Percentiles rank a stretch among this genome's conserved stretches.
These are phyloP conservation scores for Schizotus pectinicornis DNA, from an alignment of 2,888 invertebrate genomes.

Conservation along the genomic window DNA sequence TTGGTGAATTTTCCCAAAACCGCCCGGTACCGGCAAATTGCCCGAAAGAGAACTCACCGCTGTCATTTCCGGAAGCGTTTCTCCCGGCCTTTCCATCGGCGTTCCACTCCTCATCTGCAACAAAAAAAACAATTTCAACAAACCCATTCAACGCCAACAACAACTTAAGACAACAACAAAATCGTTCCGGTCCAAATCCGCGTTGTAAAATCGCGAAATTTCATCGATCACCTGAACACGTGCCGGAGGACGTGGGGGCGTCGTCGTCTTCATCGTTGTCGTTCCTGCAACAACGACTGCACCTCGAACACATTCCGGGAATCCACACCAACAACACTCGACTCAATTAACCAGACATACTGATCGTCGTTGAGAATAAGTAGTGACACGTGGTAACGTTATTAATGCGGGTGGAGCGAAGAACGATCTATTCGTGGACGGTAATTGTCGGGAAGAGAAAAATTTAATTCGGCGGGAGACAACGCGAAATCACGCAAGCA, in stretches of 20 bases:
- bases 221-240: constrained; percentile 53
- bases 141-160: constrained; percentile 5
- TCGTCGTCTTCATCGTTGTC: constrained; percentile 53
- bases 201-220: background rate
- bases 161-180: constrained; percentile 1
- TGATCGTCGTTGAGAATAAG: constrained; percentile 13
- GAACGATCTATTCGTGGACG: constrained; percentile 8
- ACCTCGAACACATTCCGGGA: constrained; percentile 55
- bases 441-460: too few relatives aligned
- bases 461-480: too few relatives aligned
- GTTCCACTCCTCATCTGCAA: constrained; percentile 70
- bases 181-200: background rate
- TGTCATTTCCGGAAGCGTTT: constrained; percentile 53
- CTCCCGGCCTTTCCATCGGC: constrained; percentile 63
- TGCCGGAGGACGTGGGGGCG: constrained; percentile 51
- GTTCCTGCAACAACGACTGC: constrained; percentile 55
- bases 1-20: background rate
- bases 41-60: constrained; percentile 53
- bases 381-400: constrained; percentile 20
- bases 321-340: constrained; percentile 1
- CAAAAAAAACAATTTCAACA: constrained; percentile 39
- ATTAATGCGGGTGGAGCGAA: constrained; percentile 8
- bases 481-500: too few relatives aligned
- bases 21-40: constrained; percentile 1
- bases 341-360: constrained; percentile 20